Conservation (phyloP, 2,113 vertebrate species). For the Anarrhichthys ocellatus region DNA sequence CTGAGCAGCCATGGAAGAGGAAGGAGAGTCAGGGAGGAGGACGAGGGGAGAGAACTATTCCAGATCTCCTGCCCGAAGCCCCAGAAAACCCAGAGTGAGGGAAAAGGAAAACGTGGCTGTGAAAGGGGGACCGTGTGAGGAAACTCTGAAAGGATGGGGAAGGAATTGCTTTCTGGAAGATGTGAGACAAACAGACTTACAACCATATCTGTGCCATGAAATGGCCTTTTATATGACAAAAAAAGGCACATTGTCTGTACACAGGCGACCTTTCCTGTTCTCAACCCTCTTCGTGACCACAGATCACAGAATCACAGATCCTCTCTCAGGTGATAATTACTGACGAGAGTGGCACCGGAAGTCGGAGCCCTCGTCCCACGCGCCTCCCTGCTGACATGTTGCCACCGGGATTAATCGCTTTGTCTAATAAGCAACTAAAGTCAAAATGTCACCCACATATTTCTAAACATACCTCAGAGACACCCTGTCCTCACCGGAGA, state of each 20-base stretch:
- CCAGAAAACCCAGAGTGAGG: constrained; percentile 30
- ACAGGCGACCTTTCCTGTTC: not conserved
- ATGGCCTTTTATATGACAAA: not conserved
- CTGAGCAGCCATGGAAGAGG: constrained; percentile 48
- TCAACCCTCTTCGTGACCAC: constrained; percentile 23
- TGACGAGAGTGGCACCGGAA: constrained; percentile 54
- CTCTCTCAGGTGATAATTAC: constrained; percentile 65
- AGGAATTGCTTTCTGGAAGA: constrained; percentile 17
- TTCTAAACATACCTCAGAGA: constrained; percentile 69
- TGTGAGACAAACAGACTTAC: constrained; percentile 5
- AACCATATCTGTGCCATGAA: constrained; percentile 7
- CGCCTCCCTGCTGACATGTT: constrained; percentile 59
- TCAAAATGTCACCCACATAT: constrained; percentile 63
- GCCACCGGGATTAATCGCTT: constrained; percentile 63
- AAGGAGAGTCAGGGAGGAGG: constrained; percentile 40
- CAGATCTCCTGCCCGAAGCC: constrained; percentile 36
- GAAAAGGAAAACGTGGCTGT: constrained; percentile 26
- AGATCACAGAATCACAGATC: constrained; percentile 58
- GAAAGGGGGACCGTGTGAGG: constrained; percentile 14
- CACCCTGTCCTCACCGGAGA: constrained; percentile 36
- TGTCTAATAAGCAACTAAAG: constrained; percentile 66
- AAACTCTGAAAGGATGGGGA: constrained; percentile 2
- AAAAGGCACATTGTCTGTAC: not conserved
- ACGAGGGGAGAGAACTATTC: constrained; percentile 57
- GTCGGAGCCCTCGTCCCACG: constrained; percentile 48